These are phyloP conservation scores for Mixornis gularis DNA, from an alignment of 2,113 vertebrate genomes.

Conservation along the genomic window DNA sequence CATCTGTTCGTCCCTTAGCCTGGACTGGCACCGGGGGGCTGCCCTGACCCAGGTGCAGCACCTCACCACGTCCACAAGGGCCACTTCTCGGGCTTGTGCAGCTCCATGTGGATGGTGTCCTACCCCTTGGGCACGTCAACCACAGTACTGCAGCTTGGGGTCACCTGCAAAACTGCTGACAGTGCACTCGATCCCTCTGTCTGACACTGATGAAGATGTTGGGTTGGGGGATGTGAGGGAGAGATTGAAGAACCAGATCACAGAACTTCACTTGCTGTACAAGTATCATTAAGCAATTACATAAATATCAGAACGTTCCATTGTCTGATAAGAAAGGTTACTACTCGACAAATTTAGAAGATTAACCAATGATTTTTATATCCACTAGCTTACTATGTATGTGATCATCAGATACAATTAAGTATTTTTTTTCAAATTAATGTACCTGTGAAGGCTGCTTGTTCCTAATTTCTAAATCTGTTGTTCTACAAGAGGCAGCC, in stretches of 20 bases:
- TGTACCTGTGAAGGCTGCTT: background rate
- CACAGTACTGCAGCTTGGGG: background rate
- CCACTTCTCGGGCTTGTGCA: accelerated
- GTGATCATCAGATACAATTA: background rate
- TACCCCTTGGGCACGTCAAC: accelerated
- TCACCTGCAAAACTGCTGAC: background rate
- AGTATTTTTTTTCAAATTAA: background rate
- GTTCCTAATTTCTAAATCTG: background rate
- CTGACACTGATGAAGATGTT: background rate
- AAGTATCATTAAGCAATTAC: background rate
- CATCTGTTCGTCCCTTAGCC: background rate
- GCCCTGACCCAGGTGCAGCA: background rate
- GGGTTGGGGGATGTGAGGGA: background rate
- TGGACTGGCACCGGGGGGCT: accelerated
- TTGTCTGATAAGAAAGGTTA: background rate
- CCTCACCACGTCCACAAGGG: background rate
- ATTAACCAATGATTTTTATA: background rate
- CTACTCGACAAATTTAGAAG: background rate
- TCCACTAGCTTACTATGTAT: background rate
- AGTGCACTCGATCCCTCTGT: accelerated
- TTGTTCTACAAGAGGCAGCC: background rate
- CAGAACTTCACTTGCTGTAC: background rate
- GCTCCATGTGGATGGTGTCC: background rate
- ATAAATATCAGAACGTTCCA: background rate
- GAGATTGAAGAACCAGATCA: background rate